phyloP scores from a whole-genome alignment of 2,888 invertebrate species.

The Caenorhabditis sulstoni region DNA sequence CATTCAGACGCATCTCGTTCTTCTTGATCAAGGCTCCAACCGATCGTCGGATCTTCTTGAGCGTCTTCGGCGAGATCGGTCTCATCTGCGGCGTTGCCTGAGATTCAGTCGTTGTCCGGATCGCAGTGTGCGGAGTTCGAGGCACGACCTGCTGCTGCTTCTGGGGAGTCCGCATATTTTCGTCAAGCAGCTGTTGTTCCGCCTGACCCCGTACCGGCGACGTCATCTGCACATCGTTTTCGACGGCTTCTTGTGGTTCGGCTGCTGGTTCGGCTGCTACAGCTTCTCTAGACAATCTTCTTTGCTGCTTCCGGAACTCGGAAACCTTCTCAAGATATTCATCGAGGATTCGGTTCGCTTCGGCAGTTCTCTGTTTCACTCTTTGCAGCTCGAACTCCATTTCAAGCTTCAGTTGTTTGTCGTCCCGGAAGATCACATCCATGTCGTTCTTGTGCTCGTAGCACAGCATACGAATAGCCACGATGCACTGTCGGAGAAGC shows the following conservation, averaged over 20 bases:
- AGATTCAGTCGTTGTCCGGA: constrained; percentile 21
- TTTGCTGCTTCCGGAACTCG: constrained; percentile 30
- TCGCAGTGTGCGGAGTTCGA: constrained; percentile 23
- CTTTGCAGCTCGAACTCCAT: constrained; percentile 51
- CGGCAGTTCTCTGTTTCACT: constrained; percentile 44
- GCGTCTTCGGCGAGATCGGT: constrained; percentile 48
- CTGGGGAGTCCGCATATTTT: constrained; percentile 9
- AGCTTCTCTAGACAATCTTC: not conserved
- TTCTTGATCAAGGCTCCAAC: constrained; percentile 34
- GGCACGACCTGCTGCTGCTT: not conserved
- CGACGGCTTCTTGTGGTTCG: not conserved
- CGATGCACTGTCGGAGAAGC: constrained; percentile 45
- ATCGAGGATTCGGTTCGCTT: constrained; percentile 49
- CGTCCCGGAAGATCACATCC: constrained; percentile 48
- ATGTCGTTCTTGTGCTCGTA: constrained; percentile 47
- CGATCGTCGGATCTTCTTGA: constrained; percentile 35
- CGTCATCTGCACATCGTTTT: constrained; percentile 24
- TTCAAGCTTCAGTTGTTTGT: constrained; percentile 51
- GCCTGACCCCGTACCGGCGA: not conserved
- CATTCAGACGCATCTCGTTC: constrained; percentile 36
- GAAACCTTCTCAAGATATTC: constrained; percentile 36
- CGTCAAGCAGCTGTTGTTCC: constrained; percentile 3
- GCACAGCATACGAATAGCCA: constrained; percentile 56
- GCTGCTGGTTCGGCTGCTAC: not conserved
- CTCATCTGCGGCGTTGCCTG: constrained; percentile 20